Evolutionary conservation across 2,888 invertebrate genomes (phyloP), one percentile per base, ranked within the genome.

Genomic region (Acronicta psi): DNA sequence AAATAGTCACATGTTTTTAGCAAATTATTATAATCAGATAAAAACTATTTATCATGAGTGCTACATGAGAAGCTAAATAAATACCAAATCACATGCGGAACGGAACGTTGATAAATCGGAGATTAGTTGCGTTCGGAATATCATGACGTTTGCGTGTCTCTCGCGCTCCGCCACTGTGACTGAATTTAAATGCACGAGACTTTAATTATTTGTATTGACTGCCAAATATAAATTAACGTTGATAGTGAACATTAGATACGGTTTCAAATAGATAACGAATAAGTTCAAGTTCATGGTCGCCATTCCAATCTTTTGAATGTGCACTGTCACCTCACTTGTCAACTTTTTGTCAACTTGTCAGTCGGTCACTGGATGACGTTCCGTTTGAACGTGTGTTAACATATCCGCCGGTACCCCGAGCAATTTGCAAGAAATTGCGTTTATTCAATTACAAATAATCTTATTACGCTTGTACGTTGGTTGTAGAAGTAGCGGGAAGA

Each of bases 401-500:
- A 65, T 77, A 82, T 84, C 54, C 80, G 81, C 79, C 82, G 79
- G 81, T 84, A 82, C 80, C 77, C 76, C 82, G 66, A 62, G 81
- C 88, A 89, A 91, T 91, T 92, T 89, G 87, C 86, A 87, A 87
- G 84, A 84, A 90, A 90, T 91, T 88, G 84, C 86, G 83, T 87
- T 90, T 90, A 90, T 89, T 92, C 90, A 92, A 91, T 92, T 92
- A 90, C 82, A 88, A 80, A 88, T 87, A 87, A 89, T 87, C 82
- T 84, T 88, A 86, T 84, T 86, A 85, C 71, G 80, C 75, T 80
- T 76, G 80, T 82, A 81, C 80, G 80, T 82, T 82, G 77, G 76
- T 80, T 84, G 81, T 81, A 81, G 80, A 81, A 79, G 60, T 65
- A 72, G 72, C 71, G 73, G 82, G 85, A 86, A 84, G 82, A 88